Conservation (phyloP, 2,797 vertebrate species). For the Leptoclinus maculatus region DNA sequence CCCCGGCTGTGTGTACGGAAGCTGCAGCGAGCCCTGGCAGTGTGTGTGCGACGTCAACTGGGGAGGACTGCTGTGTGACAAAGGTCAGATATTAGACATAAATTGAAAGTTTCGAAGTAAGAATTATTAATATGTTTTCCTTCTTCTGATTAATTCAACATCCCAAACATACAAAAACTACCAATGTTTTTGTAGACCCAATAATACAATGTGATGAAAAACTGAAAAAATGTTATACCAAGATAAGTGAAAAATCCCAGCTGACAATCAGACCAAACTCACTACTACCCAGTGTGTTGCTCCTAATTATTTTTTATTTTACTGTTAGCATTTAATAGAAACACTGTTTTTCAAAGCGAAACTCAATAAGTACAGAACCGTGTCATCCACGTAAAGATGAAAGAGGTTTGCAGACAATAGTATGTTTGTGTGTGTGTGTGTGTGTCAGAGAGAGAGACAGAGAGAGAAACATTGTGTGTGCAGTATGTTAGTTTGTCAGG, state of each 20-base stretch:
- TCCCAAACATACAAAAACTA: neutral
- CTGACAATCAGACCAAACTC: neutral
- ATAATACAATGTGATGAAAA: neutral
- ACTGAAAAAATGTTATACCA: neutral
- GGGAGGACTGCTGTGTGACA: constrained; percentile 89
- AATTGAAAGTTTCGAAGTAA: neutral
- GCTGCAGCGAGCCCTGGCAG: constrained; percentile 87
- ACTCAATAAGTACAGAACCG: neutral
- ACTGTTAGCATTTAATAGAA: neutral
- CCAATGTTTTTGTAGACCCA: neutral
- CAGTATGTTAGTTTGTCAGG: constrained; percentile 27
- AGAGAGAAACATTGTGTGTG: constrained; percentile 13
- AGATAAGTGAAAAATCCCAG: neutral
- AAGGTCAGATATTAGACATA: constrained; percentile 77
- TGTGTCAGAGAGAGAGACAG: neutral
- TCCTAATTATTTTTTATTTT: neutral
- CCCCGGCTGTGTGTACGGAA: constrained; percentile 86
- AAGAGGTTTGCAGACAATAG: neutral
- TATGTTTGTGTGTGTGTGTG: neutral
- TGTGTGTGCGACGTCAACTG: constrained; percentile 89
- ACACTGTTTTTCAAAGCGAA: neutral
- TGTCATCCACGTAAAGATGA: constrained; percentile 8
- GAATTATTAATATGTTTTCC: constrained; percentile 3
- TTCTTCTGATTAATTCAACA: neutral
- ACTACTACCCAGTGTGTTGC: neutral